Evolutionary conservation across 2,113 vertebrate genomes (phyloP).

Genomic region (Nipponia nippon): DNA sequence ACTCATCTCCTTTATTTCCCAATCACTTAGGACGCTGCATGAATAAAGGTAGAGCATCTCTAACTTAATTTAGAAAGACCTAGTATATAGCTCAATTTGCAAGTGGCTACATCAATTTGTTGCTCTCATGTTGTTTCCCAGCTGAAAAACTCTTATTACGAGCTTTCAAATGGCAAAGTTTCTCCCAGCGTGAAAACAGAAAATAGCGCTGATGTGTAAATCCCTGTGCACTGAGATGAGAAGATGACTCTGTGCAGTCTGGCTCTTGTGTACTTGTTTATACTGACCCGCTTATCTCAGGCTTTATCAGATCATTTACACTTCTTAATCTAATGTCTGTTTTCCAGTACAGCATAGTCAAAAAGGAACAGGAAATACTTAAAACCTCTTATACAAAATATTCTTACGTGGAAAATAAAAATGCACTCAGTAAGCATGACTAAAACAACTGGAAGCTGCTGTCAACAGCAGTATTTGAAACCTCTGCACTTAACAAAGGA

Average conservation of each 20-base stretch:
- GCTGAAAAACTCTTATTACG: background rate
- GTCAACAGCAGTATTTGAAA: background rate
- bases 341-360: background rate
- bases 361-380: background rate
- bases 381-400: background rate
- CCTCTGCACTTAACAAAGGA: background rate
- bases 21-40: background rate
- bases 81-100: background rate
- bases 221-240: background rate
- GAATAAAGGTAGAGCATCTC: background rate
- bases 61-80: background rate
- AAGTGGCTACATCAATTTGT: background rate
- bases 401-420: background rate
- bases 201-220: background rate
- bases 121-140: background rate
- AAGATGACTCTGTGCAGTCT: background rate
- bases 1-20: background rate
- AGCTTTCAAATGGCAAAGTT: background rate
- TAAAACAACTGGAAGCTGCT: background rate
- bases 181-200: background rate
- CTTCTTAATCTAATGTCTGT: background rate
- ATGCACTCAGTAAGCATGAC: background rate
- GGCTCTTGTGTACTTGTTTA: background rate
- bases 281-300: background rate
- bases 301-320: background rate